Evolutionary conservation across 35 echinoderm and acorn worm genomes (phyloP).

Genomic region (Acanthaster planci): DNA sequence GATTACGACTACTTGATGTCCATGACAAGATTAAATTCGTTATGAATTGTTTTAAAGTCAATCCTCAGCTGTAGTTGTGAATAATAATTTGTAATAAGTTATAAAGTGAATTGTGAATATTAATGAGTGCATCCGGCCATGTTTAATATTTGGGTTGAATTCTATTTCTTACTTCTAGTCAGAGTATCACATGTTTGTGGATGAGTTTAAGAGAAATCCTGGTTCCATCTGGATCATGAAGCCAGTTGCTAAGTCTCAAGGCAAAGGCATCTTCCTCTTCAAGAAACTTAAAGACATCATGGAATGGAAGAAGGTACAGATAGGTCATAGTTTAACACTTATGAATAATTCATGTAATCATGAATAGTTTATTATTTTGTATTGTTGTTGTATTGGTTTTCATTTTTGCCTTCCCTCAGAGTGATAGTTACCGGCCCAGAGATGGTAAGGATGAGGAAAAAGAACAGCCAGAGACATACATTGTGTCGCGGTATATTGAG

Average conservation of each 20-base stretch:
- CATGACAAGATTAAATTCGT: too few species aligned
- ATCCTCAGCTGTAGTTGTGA: too few species aligned
- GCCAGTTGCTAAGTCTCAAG: constrained; percentile 91
- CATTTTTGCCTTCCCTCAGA: constrained; percentile 50
- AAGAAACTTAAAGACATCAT: constrained; percentile 97
- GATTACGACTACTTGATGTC: too few species aligned
- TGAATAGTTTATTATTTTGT: too few species aligned
- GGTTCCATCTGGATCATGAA: constrained; percentile 99
- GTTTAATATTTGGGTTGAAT: too few species aligned
- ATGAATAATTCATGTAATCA: too few species aligned
- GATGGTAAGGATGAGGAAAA: constrained; percentile 83
- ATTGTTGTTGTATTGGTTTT: neutral
- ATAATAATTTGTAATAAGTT: too few species aligned
- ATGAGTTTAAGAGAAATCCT: constrained; percentile 97
- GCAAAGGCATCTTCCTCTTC: constrained; percentile 98
- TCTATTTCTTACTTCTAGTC: constrained; percentile 57
- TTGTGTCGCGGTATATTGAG: constrained; percentile 94
- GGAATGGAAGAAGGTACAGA: constrained; percentile 97
- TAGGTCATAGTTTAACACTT: too few species aligned
- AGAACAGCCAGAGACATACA: constrained; percentile 97
- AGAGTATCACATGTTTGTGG: constrained; percentile 99
- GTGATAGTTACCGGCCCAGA: constrained; percentile 81
- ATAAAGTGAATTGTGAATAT: too few species aligned
- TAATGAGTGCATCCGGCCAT: too few species aligned
- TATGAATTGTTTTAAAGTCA: too few species aligned